Base-by-base conservation (phyloP, 35 echinoderm and acorn worm genomes). In the Holothuria glaberrima region DNA sequence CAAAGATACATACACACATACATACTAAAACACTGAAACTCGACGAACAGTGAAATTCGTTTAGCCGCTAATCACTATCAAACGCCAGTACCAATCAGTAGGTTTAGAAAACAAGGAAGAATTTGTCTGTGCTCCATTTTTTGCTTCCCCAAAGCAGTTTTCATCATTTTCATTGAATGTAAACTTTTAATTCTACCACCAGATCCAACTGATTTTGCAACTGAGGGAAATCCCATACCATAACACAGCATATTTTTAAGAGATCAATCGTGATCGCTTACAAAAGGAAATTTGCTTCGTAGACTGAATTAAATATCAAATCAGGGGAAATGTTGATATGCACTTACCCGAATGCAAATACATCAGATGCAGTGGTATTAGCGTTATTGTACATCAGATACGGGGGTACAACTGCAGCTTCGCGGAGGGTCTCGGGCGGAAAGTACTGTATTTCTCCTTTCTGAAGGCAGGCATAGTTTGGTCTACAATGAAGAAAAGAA, bases 321-420 rank as follows among this genome's bases (percentile, higher is more conserved):
- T 25, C 6, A 33, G 22, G 22, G 21, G 3, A 69, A 33, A 33
- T 41, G 9, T 38, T 26, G 73, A 16, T 69, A 26, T 14, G 12
- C 66, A 75, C 91, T 96, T 82, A 96, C 94, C 94, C 94, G 83
- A 96, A 96, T 17, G 94, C 94, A 71, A 86, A 96, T 1, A 96
- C 94, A 75, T 96, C 94, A 9, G 94, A 90, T 9, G 88, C 84
- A 20, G 75, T 75, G 24, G 94, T 90, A 36, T 90, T 88, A 22
- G 58, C 68, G 4, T 71, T 80, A 26, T 78, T 70, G 58, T 83
- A 89, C 13, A 90, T 68, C 67, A 96, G 59, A 38, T 86, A 82
- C 16, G 94, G 94, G 60, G 94, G 94, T 56, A 70, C 32, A 12
- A 92, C 94, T 34, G 71, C 57, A 2, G 89, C 83, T 18, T 13